Base-by-base conservation (phyloP, 2,797 vertebrate genomes). In the Sebastes dallii region DNA sequence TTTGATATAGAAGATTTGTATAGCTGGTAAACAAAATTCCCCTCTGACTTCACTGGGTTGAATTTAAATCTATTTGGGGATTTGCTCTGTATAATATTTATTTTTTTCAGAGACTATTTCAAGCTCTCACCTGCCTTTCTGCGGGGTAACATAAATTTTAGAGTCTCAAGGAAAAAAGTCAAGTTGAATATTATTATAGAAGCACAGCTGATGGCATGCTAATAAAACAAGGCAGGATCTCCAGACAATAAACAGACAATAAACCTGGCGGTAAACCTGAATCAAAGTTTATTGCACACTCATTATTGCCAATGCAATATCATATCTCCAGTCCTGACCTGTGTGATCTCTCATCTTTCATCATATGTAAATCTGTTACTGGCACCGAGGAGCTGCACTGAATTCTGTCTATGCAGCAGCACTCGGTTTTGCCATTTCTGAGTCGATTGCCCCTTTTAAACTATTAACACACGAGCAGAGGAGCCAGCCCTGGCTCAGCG, bases 241-340 rank as follows among this genome's bases (percentile, higher is more conserved):
- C 78, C 68, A 72, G 86, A 85, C 78, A 86, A 78, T 88, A 82
- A 86, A 75, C 83, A 71, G 73, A 80, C 78, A 87, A 86, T 89
- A 88, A 89, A 82, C 65, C 81, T 77, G 68, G 65, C 74, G 66
- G 83, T 81, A 89, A 88, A 87, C 36, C 75, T 62, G 54, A 8
- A 66, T 77, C 73, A 25, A 29, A 82, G 65, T 87, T 67, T 86
- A 87, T 79, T 85, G 70, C 81, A 29, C 34, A 32, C 66, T 87
- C 65, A 75, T 88, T 82, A 90, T 81, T 86, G 75, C 80, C 50
- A n/a, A 62, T 16, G 77, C 79, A 77, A 61, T 85, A 68, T 81
- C 80, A 85, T 77, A 86, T 89, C 72, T 79, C 39, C 52, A 5
- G 59, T 69, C 62, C 46, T 72, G 74, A 85, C 82, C 77, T 66